A percentile compares a stretch with the other conserved stretches of the same genome.
These are phyloP conservation scores for Melitaea cinxia DNA, from an alignment of 1,140 invertebrate genomes.

Conservation along the genomic window DNA sequence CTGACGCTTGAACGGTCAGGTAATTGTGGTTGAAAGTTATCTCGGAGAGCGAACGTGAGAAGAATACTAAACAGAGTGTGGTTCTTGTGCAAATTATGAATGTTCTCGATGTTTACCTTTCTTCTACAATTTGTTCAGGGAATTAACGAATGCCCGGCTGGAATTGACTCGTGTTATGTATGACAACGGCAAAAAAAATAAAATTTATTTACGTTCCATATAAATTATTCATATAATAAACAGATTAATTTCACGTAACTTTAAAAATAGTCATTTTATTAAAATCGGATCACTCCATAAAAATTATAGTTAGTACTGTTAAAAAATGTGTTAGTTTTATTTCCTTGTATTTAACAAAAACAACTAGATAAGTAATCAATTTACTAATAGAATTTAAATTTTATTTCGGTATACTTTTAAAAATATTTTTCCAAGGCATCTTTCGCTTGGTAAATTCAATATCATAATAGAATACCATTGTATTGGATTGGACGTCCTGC, in stretches of 20 bases:
- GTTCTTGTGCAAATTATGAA: conserved; percentile 73
- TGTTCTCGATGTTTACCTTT: conserved; percentile 52
- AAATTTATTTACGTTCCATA: neutral
- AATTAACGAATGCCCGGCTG: conserved; percentile 14
- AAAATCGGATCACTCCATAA: too few relatives aligned
- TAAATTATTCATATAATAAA: too few relatives aligned
- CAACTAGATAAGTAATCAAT: too few relatives aligned
- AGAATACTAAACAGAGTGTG: conserved; percentile 69
- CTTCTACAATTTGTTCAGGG: conserved; percentile 37
- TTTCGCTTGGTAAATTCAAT: neutral
- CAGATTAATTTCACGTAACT: too few relatives aligned
- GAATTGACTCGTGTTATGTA: neutral
- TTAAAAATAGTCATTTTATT: too few relatives aligned
- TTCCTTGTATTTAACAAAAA: too few relatives aligned
- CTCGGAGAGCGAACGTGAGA: conserved; percentile 79
- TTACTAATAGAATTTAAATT: neutral
- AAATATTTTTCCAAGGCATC: neutral
- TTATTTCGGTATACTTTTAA: neutral
- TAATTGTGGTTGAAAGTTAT: conserved; percentile 82
- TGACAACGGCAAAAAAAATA: neutral
- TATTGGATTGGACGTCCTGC: neutral
- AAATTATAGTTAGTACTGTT: too few relatives aligned
- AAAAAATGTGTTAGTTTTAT: too few relatives aligned
- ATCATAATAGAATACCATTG: neutral
- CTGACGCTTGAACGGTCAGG: conserved; percentile 82